Evolutionary conservation across 1,140 invertebrate genomes (phyloP).

Genomic region (Manduca sexta): DNA sequence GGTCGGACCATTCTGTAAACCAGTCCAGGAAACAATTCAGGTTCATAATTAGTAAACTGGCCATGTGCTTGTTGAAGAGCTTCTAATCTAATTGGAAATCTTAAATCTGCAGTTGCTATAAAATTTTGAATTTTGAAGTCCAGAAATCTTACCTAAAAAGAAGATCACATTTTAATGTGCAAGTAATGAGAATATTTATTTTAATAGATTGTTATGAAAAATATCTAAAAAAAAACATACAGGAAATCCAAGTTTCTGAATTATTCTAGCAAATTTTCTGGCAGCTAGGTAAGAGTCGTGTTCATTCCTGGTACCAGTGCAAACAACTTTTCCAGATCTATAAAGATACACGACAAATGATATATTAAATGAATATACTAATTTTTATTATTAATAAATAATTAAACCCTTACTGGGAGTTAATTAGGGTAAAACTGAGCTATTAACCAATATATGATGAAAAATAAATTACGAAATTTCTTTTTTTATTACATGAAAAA

Average conservation of each 20-base stretch:
- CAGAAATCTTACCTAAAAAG: slow-evolving; percentile 88
- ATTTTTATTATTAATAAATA: too few species aligned
- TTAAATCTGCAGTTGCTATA: slow-evolving; percentile 97
- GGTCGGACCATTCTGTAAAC: slow-evolving; percentile 99
- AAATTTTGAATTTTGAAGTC: slow-evolving; percentile 99
- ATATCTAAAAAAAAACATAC: slow-evolving; percentile 71
- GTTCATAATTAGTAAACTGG: slow-evolving; percentile 95
- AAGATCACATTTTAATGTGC: not conserved
- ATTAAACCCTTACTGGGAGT: too few species aligned
- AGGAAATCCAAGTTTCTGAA: slow-evolving; percentile 98
- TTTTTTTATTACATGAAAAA: too few species aligned
- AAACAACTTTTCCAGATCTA: slow-evolving; percentile 98
- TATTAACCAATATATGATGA: too few species aligned
- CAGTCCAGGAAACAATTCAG: slow-evolving; percentile 95
- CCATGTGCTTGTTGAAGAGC: slow-evolving; percentile 94
- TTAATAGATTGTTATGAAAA: not conserved
- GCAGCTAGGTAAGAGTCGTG: slow-evolving; percentile 93
- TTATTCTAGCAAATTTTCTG: slow-evolving; percentile 97
- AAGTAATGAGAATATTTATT: too few species aligned
- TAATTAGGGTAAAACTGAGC: too few species aligned
- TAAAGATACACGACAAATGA: slow-evolving; percentile 15
- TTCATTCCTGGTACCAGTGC: slow-evolving; percentile 98
- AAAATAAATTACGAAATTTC: too few species aligned
- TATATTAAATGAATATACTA: too few species aligned
- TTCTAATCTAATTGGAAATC: slow-evolving; percentile 98